Percentiles rank a stretch among this genome's conserved stretches.
These are phyloP conservation scores for Cynaeus angustus DNA, from an alignment of 2,888 invertebrate species.

Conservation along the genomic window DNA sequence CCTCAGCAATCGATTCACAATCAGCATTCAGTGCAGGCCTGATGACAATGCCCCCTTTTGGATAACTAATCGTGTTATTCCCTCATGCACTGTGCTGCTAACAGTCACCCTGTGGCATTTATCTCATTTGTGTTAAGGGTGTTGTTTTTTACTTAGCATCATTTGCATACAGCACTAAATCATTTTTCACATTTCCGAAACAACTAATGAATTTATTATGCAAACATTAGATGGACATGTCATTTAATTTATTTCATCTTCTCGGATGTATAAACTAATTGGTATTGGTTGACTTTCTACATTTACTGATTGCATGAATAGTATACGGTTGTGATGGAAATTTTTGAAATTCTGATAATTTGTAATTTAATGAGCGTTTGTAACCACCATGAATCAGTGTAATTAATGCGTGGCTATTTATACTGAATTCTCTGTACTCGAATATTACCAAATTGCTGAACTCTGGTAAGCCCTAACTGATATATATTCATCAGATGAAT, in stretches of 20 bases:
- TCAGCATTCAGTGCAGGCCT: slow-evolving; percentile 61
- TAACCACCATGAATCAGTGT: slow-evolving; percentile 23
- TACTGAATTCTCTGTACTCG: slow-evolving; percentile 29
- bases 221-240: not conserved
- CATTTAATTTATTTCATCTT: not conserved
- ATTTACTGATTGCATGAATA: slow-evolving; percentile 4
- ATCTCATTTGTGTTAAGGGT: not conserved
- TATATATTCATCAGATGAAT: slow-evolving; percentile 33
- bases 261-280: not conserved
- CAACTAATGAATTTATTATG: not conserved
- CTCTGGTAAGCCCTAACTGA: slow-evolving; percentile 32
- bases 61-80: slow-evolving; percentile 45
- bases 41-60: slow-evolving; percentile 58
- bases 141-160: not conserved
- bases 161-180: no score
- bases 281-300: not conserved
- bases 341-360: slow-evolving; percentile 20
- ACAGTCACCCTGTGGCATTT: slow-evolving; percentile 17
- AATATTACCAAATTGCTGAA: slow-evolving; percentile 41
- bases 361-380: slow-evolving; percentile 18
- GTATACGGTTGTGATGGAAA: not conserved
- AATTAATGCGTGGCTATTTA: slow-evolving; percentile 41
- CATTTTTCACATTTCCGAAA: no score
- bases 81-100: slow-evolving; percentile 16
- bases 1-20: slow-evolving; percentile 57